Conservation (phyloP, 2,888 invertebrate genomes). For the Tupiocoris notatus region DNA sequence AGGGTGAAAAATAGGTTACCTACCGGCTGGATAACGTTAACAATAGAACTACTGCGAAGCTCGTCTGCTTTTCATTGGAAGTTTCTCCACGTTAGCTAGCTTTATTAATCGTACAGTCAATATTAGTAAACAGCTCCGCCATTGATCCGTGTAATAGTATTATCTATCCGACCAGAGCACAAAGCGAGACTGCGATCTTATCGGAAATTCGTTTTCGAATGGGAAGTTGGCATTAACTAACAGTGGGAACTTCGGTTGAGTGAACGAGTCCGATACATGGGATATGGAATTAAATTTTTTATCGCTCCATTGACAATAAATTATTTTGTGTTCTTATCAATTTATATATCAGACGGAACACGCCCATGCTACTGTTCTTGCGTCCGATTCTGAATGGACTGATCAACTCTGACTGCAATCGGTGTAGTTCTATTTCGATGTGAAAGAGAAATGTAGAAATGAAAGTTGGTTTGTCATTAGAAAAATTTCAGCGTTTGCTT, state of each 20-base stretch:
- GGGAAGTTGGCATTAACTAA: not conserved
- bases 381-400: no score
- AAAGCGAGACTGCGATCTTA: not conserved
- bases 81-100: not conserved
- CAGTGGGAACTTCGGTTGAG: not conserved
- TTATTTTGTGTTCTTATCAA: no score
- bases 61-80: no score
- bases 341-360: no score
- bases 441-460: no score
- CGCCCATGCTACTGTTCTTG: no score
- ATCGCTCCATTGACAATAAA: not conserved
- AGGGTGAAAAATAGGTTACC: not conserved
- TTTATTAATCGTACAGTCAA: not conserved
- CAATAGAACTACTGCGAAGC: not conserved
- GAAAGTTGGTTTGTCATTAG: no score
- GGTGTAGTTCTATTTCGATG: no score
- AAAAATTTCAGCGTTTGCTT: no score
- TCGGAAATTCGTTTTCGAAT: not conserved
- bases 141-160: not conserved
- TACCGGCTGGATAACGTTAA: not conserved
- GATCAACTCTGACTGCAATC: no score
- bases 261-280: not conserved
- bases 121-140: not conserved
- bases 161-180: not conserved
- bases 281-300: not conserved